Evolutionary conservation across 2,797 vertebrate species (phyloP), one percentile per base, ranked within the genome.

Genomic region (Kryptolebias ocellatus): DNA sequence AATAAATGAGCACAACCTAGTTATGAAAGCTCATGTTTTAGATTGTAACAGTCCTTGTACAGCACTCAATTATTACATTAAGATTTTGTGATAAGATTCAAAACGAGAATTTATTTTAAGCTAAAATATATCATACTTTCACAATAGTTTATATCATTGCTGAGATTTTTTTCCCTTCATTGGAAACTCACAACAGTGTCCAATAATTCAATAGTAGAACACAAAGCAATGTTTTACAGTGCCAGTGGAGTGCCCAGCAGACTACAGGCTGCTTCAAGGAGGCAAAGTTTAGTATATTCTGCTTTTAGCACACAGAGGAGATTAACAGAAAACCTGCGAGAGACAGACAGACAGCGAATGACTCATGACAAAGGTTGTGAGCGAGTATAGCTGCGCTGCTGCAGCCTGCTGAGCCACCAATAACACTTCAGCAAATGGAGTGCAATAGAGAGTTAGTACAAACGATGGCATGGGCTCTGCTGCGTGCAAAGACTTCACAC

Each of bases 241-340:
- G 64, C 61, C 63, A 70, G 77, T 77, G 65, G 72, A 51, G 64
- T 64, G 81, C 81, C 81, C 78, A 67, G 80, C 76, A 65, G 56
- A 81, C 76, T 66, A 37, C 68, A 77, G 70, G 70, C 74, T 62
- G 67, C 63, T 59, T 71, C 46, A 24, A 60, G 63, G 66, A 73
- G 54, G 60, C 72, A 79, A 80, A 72, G 54, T 76, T 74, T 75
- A 76, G 67, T 72, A 39, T 45, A 60, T 74, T 77, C 71, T 76
- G 74, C 67, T 62, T 83, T 83, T 72, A 76, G 64, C 57, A 50
- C 67, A 53, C 18, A 17, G 61, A 60, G 16, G 64, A 62, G 74
- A 82, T 52, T 74, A 67, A 76, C 72, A 64, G 70, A 51, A 79
- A 68, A 74, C 60, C 58, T 54, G 61, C 0, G 17, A 27, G 50